Evolutionary conservation across 2,113 vertebrate genomes (phyloP), one percentile per base, ranked within the genome.

Genomic region (Oreochromis niloticus): DNA sequence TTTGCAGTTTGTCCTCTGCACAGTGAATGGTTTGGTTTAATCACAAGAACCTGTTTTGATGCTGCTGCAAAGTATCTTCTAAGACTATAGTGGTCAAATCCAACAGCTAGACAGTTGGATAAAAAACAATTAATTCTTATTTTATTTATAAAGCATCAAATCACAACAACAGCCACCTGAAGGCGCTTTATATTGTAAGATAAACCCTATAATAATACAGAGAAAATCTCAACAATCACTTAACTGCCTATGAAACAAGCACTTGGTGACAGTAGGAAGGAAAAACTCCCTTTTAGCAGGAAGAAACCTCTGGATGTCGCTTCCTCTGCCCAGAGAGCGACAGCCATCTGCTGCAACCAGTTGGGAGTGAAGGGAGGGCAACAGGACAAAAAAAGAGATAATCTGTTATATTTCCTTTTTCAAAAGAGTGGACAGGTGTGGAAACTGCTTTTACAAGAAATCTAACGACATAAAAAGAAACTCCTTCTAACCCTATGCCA

Each of bases 401-500:
- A 16, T 78, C 16, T 4, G 1, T 30, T n/a, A 50, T 48, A 50
- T 24, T 24, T 24, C 3, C 3, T 24, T 24, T 32, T 10, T 78
- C 46, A 32, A 32, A 50, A 78, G 27, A 50, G 27, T 19, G 10
- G 27, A 78, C 3, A 30, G 46, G 2, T n/a, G 17, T 75, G 43
- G 16, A 48, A 75, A 48, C 1, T 32, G 43, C 14, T 48, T 22
- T 19, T 39, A 10, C 34, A n/a, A 39, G 34, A 68, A 39, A 8
- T 39, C 11, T 5, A 22, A 22, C 5, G 6, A 8, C 61, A 0
- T 68, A 68, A 68, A 22, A 68, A 39, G 19, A 39, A 68, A 39
- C 61, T 7, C 11, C 39, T 36, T 66, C 39, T 0, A 39, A 66
- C 61, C 34, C 2, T n/a, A 1, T 66, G 61, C 61, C 0, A 39